Evolutionary conservation across 2,888 invertebrate species (phyloP).

Genomic region (Drosophila siamana): DNA sequence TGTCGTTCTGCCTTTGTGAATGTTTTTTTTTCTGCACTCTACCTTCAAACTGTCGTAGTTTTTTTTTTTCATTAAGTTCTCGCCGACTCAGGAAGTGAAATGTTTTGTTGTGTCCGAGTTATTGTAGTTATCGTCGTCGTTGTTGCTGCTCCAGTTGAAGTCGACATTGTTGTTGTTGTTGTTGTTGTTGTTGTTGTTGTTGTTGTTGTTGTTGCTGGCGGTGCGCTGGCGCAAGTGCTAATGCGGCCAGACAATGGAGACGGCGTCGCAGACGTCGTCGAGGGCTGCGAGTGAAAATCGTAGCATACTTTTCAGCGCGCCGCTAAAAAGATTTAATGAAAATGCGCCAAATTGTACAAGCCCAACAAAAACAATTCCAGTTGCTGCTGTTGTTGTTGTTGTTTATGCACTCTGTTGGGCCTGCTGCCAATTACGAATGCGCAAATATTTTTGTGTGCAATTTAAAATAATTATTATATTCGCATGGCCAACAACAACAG

Average conservation of each 20-base stretch:
- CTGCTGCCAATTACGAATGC: slow-evolving; percentile 73
- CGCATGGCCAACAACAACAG: slow-evolving; percentile 36
- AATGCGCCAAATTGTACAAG: slow-evolving; percentile 42
- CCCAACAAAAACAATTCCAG: slow-evolving; percentile 11
- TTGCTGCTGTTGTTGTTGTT: slow-evolving; percentile 23
- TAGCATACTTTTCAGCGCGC: slow-evolving; percentile 39
- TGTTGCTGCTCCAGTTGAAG: slow-evolving; percentile 13
- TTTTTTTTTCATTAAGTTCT: slow-evolving; percentile 64
- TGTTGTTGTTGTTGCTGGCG: slow-evolving; percentile 31
- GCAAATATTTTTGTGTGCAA: slow-evolving; percentile 67
- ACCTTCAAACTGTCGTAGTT: slow-evolving; percentile 5
- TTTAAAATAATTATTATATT: slow-evolving; percentile 75
- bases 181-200: slow-evolving; percentile 38
- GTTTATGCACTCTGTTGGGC: slow-evolving; percentile 24
- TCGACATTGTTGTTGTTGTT: slow-evolving; percentile 26
- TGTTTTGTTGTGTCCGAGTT: slow-evolving; percentile 59
- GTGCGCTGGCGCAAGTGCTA: slow-evolving; percentile 73
- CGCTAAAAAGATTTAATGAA: slow-evolving; percentile 54
- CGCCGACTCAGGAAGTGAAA: slow-evolving; percentile 66
- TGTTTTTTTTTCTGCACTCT: slow-evolving; percentile 34
- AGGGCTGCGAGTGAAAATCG: slow-evolving; percentile 31
- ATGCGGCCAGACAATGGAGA: slow-evolving; percentile 73
- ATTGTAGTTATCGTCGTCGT: slow-evolving; percentile 32
- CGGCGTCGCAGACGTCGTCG: slow-evolving; percentile 10
- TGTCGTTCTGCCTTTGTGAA: slow-evolving; percentile 61